These are phyloP conservation scores for Eumerus sabulonum DNA, from an alignment of 2,888 invertebrate genomes.

Conservation along the genomic window DNA sequence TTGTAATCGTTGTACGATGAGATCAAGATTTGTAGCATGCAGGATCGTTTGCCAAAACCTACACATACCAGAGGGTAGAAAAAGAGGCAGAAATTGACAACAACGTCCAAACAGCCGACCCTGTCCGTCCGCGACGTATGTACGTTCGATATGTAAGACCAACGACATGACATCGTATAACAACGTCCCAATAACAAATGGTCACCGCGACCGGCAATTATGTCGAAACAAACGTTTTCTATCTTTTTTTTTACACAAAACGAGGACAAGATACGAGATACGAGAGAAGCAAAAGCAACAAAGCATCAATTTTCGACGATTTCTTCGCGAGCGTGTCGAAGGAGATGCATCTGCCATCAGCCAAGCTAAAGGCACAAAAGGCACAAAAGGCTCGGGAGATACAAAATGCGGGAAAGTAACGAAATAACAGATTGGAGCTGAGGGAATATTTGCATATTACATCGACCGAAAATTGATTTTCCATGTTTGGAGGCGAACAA, in stretches of 20 bases:
- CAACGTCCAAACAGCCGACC: conserved; percentile 56
- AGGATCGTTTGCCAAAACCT: conserved; percentile 15
- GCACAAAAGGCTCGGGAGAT: too few relatives aligned
- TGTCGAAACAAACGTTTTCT: conserved; percentile 39
- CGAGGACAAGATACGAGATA: conserved; percentile 12
- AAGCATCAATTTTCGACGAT: too few relatives aligned
- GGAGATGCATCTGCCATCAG: not conserved
- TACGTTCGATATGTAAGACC: conserved; percentile 1
- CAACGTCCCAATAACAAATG: conserved; percentile 48
- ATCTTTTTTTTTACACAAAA: conserved; percentile 36
- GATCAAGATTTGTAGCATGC: conserved; percentile 23
- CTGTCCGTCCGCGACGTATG: not conserved
- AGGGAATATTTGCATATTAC: conserved; percentile 66
- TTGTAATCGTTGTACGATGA: not conserved
- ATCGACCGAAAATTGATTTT: conserved; percentile 69
- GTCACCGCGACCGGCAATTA: conserved; percentile 38
- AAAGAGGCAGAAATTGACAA: conserved; percentile 22
- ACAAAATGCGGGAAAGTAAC: conserved; percentile 15
- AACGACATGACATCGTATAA: conserved; percentile 48
- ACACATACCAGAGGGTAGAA: conserved; percentile 32
- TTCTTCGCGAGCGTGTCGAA: not conserved
- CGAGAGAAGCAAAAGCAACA: not conserved
- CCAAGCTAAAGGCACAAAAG: conserved; percentile 11
- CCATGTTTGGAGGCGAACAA: conserved; percentile 59
- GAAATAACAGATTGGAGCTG: conserved; percentile 51